phyloP scores from a whole-genome alignment of 2,888 invertebrate species.

The Drosophila nr. perissopoda region DNA sequence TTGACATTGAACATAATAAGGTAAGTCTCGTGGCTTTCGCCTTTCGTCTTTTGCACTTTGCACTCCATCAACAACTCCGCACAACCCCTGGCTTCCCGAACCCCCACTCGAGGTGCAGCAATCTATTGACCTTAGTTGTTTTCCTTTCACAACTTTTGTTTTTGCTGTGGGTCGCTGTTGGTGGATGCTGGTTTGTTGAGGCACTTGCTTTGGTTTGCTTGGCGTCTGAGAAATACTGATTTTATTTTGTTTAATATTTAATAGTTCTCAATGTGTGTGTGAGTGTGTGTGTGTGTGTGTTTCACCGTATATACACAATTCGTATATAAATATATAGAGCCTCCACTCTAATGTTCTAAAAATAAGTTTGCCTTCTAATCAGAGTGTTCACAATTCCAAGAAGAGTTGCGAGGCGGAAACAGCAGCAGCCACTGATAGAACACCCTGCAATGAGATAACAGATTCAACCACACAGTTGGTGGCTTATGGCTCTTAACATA shows the following conservation, averaged over 20 bases:
- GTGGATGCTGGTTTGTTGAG: slow-evolving; percentile 1
- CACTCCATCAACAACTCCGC: not conserved
- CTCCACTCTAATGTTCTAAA: slow-evolving; percentile 46
- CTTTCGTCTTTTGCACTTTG: not conserved
- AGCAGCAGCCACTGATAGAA: no score
- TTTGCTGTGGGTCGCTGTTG: slow-evolving; percentile 12
- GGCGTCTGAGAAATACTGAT: slow-evolving; percentile 19
- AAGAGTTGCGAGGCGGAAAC: no score
- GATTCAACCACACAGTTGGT: no score
- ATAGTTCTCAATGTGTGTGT: slow-evolving; percentile 16
- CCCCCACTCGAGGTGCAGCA: not conserved
- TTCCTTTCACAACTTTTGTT: slow-evolving; percentile 37
- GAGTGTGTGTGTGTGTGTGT: not conserved
- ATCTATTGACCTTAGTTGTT: slow-evolving; percentile 39
- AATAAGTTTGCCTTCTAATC: no score
- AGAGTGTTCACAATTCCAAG: no score
- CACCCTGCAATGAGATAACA: no score
- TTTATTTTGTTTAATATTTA: slow-evolving; percentile 29
- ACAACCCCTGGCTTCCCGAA: not conserved
- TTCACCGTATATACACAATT: slow-evolving; percentile 9
- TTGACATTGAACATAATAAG: slow-evolving; percentile 7
- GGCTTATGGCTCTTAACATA: no score
- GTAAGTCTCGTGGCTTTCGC: slow-evolving; percentile 1
- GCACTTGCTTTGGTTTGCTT: slow-evolving; percentile 1
- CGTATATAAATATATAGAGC: slow-evolving; percentile 37